Base-by-base conservation (phyloP, 2,797 vertebrate genomes). In the Tangara arthus region DNA sequence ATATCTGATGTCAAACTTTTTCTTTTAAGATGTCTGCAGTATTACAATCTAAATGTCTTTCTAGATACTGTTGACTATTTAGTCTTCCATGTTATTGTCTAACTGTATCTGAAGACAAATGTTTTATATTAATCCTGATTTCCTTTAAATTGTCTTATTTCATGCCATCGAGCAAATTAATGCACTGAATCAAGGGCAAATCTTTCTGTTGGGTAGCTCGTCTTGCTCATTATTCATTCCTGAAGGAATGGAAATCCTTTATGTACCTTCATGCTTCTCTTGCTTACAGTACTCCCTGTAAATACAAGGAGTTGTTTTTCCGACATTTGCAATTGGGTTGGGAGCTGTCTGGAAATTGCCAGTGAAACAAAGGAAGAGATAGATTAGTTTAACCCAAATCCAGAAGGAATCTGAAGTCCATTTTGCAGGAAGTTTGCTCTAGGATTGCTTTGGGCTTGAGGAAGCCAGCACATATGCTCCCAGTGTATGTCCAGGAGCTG, bases 61-160 rank as follows among this genome's bases (percentile, higher is more conserved):
- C 23, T 55, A 41, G 39, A 68, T 50, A 21, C 47, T 53, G 17
- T 57, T 87, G 64, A 78, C 76, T 86, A 15, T 65, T 20, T 61
- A 68, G 32, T 76, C 46, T 88, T 95, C 46, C 47, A 15, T 68
- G 39, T 82, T 89, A 75, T 55, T 89, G 44, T 80, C 90, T 90
- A 90, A 95, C 65, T 0, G 0, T 92, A 79, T 88, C 94, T 78
- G 75, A 95, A 93, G 89, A 94, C 89, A 93, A 96, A 93, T 95
- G 92, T 89, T 96, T 90, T 95, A 44, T 95, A 96, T 96, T 95
- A 94, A 95, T 96, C 95, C 89, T 94, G 86, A 94, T 95, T 96
- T 96, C 79, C 91, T 72, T 95, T 90, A 93, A 96, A 96, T 96
- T 91, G 85, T 95, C 81, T 91, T 95, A 94, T 96, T 97, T 96